phyloP scores from a whole-genome alignment of 2,888 invertebrate species.

The Junonia oenone region DNA sequence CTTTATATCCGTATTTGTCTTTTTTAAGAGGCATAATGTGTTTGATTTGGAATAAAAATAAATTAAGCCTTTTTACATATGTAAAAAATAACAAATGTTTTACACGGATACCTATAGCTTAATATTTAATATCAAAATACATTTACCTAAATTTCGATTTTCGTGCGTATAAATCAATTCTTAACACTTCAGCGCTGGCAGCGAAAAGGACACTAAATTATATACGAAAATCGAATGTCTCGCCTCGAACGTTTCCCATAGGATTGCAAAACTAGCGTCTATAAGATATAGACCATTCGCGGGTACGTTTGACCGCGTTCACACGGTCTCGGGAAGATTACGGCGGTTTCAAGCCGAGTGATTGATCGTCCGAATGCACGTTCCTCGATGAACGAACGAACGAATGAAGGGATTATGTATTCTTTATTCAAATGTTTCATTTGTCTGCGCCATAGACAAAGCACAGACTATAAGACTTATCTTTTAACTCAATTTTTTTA shows the following conservation, averaged over 20 bases:
- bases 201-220: slow-evolving; percentile 10
- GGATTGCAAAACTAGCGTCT: slow-evolving; percentile 54
- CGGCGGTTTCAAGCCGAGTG: slow-evolving; percentile 58
- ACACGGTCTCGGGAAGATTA: slow-evolving; percentile 64
- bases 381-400: slow-evolving; percentile 33
- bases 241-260: slow-evolving; percentile 43
- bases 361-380: slow-evolving; percentile 64
- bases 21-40: too few species aligned
- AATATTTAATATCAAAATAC: not conserved
- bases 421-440: slow-evolving; percentile 42
- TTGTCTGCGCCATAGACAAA: slow-evolving; percentile 14
- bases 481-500: slow-evolving; percentile 10
- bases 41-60: too few species aligned
- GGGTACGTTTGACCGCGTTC: slow-evolving; percentile 64
- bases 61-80: too few species aligned
- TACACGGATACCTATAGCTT: too few species aligned
- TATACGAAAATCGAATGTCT: slow-evolving; percentile 27
- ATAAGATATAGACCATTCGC: slow-evolving; percentile 59
- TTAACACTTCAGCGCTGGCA: not conserved
- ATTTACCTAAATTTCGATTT: not conserved
- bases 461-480: slow-evolving; percentile 7
- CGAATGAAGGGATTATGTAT: slow-evolving; percentile 53
- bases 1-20: too few species aligned
- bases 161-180: not conserved
- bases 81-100: too few species aligned